A percentile compares a stretch with the other conserved stretches of the same genome.
These are phyloP conservation scores for Brienomyrus brachyistius DNA, from an alignment of 2,113 vertebrate genomes.

Conservation along the genomic window DNA sequence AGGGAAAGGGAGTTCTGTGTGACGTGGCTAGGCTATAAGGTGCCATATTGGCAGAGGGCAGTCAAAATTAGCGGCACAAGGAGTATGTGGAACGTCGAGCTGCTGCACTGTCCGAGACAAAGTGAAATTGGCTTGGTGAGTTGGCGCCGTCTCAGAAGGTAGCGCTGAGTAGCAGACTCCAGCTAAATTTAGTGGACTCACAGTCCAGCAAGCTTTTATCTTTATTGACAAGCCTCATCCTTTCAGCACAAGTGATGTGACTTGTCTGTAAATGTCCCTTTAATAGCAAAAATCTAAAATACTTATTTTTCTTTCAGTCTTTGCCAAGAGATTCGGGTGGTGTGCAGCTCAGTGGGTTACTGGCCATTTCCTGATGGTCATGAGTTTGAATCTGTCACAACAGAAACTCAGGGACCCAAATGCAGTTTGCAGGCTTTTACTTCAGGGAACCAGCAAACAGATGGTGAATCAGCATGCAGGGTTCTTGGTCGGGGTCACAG, in stretches of 20 bases:
- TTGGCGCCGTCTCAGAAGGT: background rate
- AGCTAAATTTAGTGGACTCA: background rate
- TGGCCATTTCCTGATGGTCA: background rate
- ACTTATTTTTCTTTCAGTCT: background rate
- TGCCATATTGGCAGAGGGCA: background rate
- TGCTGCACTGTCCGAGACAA: background rate
- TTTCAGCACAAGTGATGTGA: background rate
- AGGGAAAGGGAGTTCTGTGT: background rate
- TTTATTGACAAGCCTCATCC: background rate
- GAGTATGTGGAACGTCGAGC: background rate
- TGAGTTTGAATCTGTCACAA: background rate
- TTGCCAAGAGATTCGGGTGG: background rate
- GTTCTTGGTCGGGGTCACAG: background rate
- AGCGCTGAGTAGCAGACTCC: background rate
- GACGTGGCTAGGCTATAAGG: background rate
- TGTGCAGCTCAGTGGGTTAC: background rate
- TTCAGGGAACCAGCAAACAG: background rate
- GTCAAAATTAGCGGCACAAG: background rate
- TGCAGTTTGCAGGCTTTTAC: background rate
- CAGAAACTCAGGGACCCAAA: background rate
- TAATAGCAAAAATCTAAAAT: background rate
- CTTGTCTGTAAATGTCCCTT: background rate
- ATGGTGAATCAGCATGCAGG: background rate
- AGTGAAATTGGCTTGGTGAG: background rate
- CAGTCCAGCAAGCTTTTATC: background rate